These are phyloP conservation scores for Neosilurus hyrtlii DNA, from an alignment of 2,797 vertebrate species.

Conservation along the genomic window DNA sequence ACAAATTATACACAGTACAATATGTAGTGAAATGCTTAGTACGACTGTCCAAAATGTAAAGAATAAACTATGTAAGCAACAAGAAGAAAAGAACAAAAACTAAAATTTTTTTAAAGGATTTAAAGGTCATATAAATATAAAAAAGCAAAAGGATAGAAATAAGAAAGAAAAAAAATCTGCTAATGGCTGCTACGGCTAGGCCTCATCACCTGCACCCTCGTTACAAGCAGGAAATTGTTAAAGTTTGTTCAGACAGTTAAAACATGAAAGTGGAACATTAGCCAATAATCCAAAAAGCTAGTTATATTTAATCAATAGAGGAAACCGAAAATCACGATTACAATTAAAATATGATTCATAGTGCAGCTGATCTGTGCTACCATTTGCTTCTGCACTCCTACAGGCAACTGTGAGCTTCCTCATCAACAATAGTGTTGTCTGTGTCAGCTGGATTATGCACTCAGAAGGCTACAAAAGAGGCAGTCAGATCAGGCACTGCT, in stretches of 20 bases:
- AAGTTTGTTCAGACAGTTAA: slow-evolving; percentile 2
- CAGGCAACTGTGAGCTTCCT: slow-evolving; percentile 19
- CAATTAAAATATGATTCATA: slow-evolving; percentile 15
- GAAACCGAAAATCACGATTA: not conserved
- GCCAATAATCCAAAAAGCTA: not conserved
- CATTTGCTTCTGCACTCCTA: slow-evolving; percentile 7
- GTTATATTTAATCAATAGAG: not conserved
- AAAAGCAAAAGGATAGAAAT: no score
- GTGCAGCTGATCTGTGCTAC: slow-evolving; percentile 15
- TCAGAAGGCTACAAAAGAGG: slow-evolving; percentile 42
- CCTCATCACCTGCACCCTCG: no score
- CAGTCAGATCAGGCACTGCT: slow-evolving; percentile 34
- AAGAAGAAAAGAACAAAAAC: no score
- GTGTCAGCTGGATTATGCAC: slow-evolving; percentile 48
- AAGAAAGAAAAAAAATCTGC: no score
- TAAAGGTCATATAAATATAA: no score
- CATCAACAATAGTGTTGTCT: slow-evolving; percentile 49
- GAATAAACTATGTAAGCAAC: no score
- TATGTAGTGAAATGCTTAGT: no score
- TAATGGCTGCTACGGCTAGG: no score
- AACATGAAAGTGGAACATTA: not conserved
- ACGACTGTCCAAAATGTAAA: no score
- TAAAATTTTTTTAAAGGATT: no score
- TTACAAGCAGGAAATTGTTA: not conserved
- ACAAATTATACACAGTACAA: no score